Base-by-base conservation (phyloP, 2,113 vertebrate genomes). In the Leptosomus discolor region DNA sequence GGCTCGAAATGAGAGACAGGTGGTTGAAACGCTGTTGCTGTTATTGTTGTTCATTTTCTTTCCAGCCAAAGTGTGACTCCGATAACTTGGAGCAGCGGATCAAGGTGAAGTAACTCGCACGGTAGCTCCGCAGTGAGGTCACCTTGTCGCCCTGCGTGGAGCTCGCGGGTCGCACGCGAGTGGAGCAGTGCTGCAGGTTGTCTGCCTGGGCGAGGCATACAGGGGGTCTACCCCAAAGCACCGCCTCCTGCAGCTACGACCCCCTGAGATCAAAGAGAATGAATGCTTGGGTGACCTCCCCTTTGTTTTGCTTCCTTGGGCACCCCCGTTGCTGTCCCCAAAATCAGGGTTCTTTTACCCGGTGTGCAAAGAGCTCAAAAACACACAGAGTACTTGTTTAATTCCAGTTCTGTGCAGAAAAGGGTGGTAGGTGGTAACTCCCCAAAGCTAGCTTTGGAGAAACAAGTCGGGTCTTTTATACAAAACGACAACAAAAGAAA, bases 71-170 rank as follows among this genome's bases (percentile, higher is more conserved):
- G 15, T 83, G 97, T 95, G 98, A 97, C 67, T 92, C 94, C 64
- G 94, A 83, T 53, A 98, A 94, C 89, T 96, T 98, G 91, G 97
- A 98, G 24, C 95, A 91, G 34, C 99, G 99, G 98, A 97, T 98
- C 65, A 98, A 98, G 98, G 99, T 98, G 94, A 97, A 93, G n/a
- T 58, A 64, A 73, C 75, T 88, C 60, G 63, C 5, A 34, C 29
- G 34, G 78, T 50, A 51, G 8, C 34, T 75, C 11, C 11, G 21
- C 26, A 4, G 51, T 23, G 34, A 54, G 19, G 34, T 23, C n/a
- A 27, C 58, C 56, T 19, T 41, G 15, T 12, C 46, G 64, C 9
- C 46, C 8, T 0, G 14, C 18, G 1, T 29, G 37, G 50, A 91
- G 19, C 37, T 32, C 5, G 0, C 0, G 3, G 30, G 48, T 26